These are phyloP conservation scores for Drosophila orena DNA, from an alignment of 1,140 invertebrate genomes.

Conservation along the genomic window DNA sequence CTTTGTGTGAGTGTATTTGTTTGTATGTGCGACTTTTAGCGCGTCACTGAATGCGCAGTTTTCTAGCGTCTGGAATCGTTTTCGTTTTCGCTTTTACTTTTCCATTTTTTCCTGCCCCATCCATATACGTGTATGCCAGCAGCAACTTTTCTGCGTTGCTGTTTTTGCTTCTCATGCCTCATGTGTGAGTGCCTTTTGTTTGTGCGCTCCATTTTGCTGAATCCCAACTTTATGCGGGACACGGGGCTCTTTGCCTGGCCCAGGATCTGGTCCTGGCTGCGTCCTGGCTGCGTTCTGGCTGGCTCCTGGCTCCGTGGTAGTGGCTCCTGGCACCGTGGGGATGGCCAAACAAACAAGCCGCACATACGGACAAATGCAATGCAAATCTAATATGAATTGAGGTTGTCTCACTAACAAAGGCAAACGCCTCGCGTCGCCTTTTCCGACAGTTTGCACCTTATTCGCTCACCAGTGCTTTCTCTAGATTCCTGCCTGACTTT, in stretches of 20 bases:
- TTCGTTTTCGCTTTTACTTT: slow-evolving; percentile 48
- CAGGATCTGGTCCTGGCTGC: slow-evolving; percentile 11
- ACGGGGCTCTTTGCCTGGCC: slow-evolving; percentile 10
- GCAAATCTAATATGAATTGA: slow-evolving; percentile 83
- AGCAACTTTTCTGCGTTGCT: slow-evolving; percentile 43
- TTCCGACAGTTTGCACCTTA: slow-evolving; percentile 67
- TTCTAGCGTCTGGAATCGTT: slow-evolving; percentile 53
- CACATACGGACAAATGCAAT: slow-evolving; percentile 59
- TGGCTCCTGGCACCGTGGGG: neutral
- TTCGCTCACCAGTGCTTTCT: slow-evolving; percentile 15
- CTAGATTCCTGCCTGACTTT: neutral
- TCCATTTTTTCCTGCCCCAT: neutral
- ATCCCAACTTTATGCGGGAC: slow-evolving; percentile 73
- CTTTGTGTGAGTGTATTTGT: slow-evolving; percentile 30
- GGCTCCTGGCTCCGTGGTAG: neutral
- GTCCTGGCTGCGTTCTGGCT: neutral
- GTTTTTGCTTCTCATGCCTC: slow-evolving; percentile 57
- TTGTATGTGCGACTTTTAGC: slow-evolving; percentile 73
- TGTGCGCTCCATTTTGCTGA: slow-evolving; percentile 81
- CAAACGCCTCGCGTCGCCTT: slow-evolving; percentile 69
- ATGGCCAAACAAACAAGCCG: slow-evolving; percentile 65
- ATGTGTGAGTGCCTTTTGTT: slow-evolving; percentile 71
- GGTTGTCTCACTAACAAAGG: slow-evolving; percentile 82
- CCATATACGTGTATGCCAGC: slow-evolving; percentile 38
- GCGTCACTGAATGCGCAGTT: slow-evolving; percentile 79